Evolutionary conservation across 2,113 vertebrate species (phyloP).

Genomic region (Pelmatolapia mariae): DNA sequence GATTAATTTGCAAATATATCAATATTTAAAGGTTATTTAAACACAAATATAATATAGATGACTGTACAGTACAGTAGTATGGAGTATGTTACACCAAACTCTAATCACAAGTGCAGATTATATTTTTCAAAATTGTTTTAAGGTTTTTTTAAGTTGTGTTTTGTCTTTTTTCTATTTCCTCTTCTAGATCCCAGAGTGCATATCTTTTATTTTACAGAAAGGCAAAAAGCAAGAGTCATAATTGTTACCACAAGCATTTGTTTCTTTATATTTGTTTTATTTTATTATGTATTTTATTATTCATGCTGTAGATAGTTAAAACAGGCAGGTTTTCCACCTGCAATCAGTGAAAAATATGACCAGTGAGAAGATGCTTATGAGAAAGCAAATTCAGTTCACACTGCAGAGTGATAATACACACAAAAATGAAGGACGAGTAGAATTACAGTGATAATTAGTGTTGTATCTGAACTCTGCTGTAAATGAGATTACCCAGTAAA

Average conservation of each 20-base stretch:
- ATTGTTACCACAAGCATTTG: background rate
- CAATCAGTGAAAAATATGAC: background rate
- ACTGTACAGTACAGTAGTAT: background rate
- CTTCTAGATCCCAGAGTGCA: background rate
- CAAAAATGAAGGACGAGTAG: background rate
- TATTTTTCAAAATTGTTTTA: background rate
- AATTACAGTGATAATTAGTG: background rate
- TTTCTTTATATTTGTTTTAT: accelerated
- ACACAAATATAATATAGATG: background rate
- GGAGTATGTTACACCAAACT: background rate
- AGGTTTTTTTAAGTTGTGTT: background rate
- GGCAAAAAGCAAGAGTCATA: background rate
- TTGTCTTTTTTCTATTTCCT: background rate
- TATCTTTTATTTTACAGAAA: slow-evolving; percentile 5
- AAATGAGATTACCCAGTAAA: accelerated
- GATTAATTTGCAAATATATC: background rate
- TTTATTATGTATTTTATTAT: background rate
- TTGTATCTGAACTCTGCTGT: background rate
- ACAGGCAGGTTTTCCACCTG: background rate
- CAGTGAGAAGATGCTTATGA: background rate
- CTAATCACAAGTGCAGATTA: background rate
- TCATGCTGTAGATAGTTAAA: background rate
- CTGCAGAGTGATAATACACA: background rate
- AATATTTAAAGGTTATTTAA: background rate
- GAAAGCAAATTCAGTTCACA: background rate